Evolutionary conservation across 1,140 invertebrate species (phyloP), one percentile per base, ranked within the genome.

Genomic region (Polypedilum pembai): DNA sequence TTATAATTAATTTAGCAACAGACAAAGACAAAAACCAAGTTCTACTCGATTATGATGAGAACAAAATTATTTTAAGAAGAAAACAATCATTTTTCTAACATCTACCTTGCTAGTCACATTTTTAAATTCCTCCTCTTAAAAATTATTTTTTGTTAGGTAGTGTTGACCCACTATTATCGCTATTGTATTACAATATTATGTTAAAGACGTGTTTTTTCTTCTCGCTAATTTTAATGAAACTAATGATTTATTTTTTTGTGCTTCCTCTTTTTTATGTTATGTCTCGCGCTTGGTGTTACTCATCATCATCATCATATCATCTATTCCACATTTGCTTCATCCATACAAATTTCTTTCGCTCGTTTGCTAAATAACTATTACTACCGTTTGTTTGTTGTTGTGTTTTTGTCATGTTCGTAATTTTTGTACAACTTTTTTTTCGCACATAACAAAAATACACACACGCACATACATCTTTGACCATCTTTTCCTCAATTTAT

Each of bases 141-240:
- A 12, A 12, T 56, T 56, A 56, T 15, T 56, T 56, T 15, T 45
- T 45, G 7, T 15, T 45, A 15, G 8, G 41, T 45, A n/a, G n/a
- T 40, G 15, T 65, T 45, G 33, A 75, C 56, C 75, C 76, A 75
- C 73, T 20, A 73, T 73, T 41, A 74, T 40, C 18, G 63, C 74
- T 56, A 56, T 73, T 56, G 45, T 56, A 56, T 56, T 56, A 56
- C n/a, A n/a, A 12, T 56, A n/a, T 45, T 45, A 45, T 15, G 12
- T n/a, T 56, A n/a, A 56, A 56, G 45, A n/a, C n/a, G 3, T 56
- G 8, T 45, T 45, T 45, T 56, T 56, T 56, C 12, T n/a, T 15
- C n/a, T 56, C n/a, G 45, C 45, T 56, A 56, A 56, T 56, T 56
- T 56, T 56, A 56, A 56, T 56, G 21, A 40, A 73, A 40, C 21